A percentile compares a stretch with the other conserved stretches of the same genome.
Evolutionary conservation across 2,797 vertebrate genomes (phyloP).

Genomic region (Gambelia wislizenii): DNA sequence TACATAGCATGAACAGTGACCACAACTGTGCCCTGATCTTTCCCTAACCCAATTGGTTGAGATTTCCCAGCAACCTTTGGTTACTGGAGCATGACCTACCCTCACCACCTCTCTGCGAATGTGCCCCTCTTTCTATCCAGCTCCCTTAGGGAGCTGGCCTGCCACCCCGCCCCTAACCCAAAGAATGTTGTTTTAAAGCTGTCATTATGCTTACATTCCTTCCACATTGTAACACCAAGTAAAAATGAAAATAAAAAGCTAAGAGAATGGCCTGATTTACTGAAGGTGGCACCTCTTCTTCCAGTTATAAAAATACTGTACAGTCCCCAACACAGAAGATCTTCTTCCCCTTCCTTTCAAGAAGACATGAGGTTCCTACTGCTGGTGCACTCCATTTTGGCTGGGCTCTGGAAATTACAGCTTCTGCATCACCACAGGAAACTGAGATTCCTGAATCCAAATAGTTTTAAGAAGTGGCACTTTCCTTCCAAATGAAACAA

Average conservation of each 20-base stretch:
- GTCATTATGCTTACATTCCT: background rate
- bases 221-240: slow-evolving; percentile 16
- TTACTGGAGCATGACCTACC: background rate
- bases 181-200: slow-evolving; percentile 6
- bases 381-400: background rate
- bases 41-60: background rate
- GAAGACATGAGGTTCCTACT: background rate
- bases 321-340: background rate
- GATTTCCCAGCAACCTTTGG: slow-evolving; percentile 29
- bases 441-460: background rate
- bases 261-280: background rate
- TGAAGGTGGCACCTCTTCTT: background rate
- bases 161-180: background rate
- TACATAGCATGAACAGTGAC: background rate
- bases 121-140: background rate
- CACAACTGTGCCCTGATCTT: background rate
- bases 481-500: background rate
- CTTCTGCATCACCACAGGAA: background rate
- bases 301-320: background rate
- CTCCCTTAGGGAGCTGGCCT: slow-evolving; percentile 26
- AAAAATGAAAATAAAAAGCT: slow-evolving; percentile 23
- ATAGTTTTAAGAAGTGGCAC: background rate
- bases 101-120: background rate
- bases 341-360: background rate
- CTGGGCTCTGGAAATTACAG: background rate